Percentiles rank a stretch among this genome's conserved stretches.
phyloP scores from a whole-genome alignment of 2,113 vertebrate species.

The Lepus europaeus region DNA sequence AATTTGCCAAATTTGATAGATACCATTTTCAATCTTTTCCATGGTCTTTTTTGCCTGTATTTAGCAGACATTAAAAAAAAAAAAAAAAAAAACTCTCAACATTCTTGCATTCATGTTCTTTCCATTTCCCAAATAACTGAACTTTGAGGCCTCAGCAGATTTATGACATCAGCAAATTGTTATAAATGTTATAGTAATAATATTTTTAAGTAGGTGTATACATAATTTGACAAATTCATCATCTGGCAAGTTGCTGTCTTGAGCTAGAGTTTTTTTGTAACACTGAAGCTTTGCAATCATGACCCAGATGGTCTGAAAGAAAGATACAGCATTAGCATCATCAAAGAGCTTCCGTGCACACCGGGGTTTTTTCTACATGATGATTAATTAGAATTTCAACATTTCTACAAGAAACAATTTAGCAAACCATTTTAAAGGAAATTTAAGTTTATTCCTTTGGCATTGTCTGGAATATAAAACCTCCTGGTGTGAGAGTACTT shows the following conservation, averaged over 20 bases:
- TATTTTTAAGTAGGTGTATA: not conserved
- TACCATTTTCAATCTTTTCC: not conserved
- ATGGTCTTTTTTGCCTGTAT: not conserved
- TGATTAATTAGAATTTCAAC: slow-evolving; percentile 40
- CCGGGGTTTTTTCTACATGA: not conserved
- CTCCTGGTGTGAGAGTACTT: not conserved
- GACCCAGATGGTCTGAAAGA: not conserved
- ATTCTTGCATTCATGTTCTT: not conserved
- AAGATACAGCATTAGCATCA: not conserved
- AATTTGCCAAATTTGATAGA: not conserved
- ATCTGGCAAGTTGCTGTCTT: slow-evolving; percentile 15
- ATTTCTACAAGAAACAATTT: slow-evolving; percentile 52
- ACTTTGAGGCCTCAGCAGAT: not conserved
- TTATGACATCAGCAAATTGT: not conserved
- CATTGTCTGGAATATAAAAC: not conserved
- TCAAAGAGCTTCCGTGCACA: not conserved
- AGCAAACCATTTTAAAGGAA: slow-evolving; percentile 33
- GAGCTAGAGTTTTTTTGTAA: slow-evolving; percentile 15
- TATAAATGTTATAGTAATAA: not conserved
- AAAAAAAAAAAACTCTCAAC: too few species aligned
- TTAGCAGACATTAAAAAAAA: not conserved
- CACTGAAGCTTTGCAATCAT: not conserved
- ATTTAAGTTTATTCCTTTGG: not conserved
- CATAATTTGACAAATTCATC: slow-evolving; percentile 20
- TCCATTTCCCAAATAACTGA: not conserved